Base-by-base conservation (phyloP, 2,888 invertebrate genomes). In the Cephus pygmeus region DNA sequence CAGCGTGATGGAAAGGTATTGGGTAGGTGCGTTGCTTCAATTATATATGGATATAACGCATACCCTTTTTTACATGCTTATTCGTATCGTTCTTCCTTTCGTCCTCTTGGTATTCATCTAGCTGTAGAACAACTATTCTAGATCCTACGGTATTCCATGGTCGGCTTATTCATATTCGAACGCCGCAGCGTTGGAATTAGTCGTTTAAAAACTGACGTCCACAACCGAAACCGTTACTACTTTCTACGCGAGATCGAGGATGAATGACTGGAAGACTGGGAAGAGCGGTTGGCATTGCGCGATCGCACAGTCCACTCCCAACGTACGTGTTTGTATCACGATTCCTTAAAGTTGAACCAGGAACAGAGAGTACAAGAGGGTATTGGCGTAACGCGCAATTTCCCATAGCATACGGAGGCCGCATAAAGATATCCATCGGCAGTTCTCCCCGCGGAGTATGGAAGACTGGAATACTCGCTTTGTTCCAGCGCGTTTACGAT, bases 401-500 rank as follows among this genome's bases (percentile, higher is more conserved):
- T 56, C 56, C 23, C 23, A 56, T 56, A 15, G 56, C 56, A 23
- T 56, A 56, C 56, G 56, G 23, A 56, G 56, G 56, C 56, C 23
- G 56, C 56, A 23, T 23, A 23, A 56, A 56, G 56, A 56, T 56
- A 56, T 9, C 56, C 23, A 56, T 56, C 56, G 56, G 9, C 56
- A 23, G 56, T 56, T 56, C 56, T 56, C 56, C 23, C 56, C 23
- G 9, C 9, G 56, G 23, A 23, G 23, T 23, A 56, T 9, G 56
- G 56, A 56, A 56, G 23, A 15, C 56, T 23, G 56, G 23, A 56
- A 56, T 56, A 56, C 56, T 23, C 75, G 75, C 83, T 82, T 86
- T 85, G 82, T 86, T 80, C 80, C 81, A 79, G 78, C 78, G 81
- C 82, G 78, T 82, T 81, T 81, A 81, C 76, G 85, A 83, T 79